These are phyloP conservation scores for Scarus forsteni DNA, from an alignment of 2,797 vertebrate genomes.

Conservation along the genomic window DNA sequence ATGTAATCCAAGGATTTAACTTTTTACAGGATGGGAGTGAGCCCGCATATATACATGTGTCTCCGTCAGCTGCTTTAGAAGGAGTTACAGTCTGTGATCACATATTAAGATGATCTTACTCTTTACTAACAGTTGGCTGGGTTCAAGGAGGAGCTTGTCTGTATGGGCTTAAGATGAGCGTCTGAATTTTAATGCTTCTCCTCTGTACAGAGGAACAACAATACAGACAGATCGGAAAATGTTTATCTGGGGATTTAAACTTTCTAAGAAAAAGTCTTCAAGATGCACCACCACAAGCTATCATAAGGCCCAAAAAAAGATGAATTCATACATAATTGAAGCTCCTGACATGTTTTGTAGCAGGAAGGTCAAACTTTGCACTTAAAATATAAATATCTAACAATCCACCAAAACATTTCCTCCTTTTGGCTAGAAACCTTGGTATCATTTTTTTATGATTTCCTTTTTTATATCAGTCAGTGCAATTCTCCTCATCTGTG, in stretches of 20 bases:
- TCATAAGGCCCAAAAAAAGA: too few relatives aligned
- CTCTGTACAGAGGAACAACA: slow-evolving; percentile 18
- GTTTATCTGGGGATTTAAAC: slow-evolving; percentile 4
- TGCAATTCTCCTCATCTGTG: too few relatives aligned
- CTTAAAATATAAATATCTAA: too few relatives aligned
- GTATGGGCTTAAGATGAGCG: slow-evolving; percentile 22
- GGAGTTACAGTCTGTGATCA: slow-evolving; percentile 51
- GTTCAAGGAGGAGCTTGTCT: slow-evolving; percentile 44
- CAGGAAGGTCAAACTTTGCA: too few relatives aligned
- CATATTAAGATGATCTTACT: slow-evolving; percentile 50
- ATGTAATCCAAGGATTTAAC: slow-evolving; percentile 83
- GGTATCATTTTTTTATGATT: too few relatives aligned
- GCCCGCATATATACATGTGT: slow-evolving; percentile 35
- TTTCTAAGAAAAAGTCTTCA: not conserved
- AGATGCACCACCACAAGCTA: too few relatives aligned
- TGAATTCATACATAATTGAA: too few relatives aligned
- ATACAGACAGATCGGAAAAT: slow-evolving; percentile 5
- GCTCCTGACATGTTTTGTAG: too few relatives aligned
- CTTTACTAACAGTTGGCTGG: slow-evolving; percentile 21
- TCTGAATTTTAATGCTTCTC: slow-evolving; percentile 1
- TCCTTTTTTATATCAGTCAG: too few relatives aligned
- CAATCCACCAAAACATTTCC: too few relatives aligned
- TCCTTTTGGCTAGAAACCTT: too few relatives aligned
- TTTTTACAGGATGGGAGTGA: slow-evolving; percentile 61
- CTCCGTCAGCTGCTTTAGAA: slow-evolving; percentile 34